Conservation (phyloP, 92 coral and sea anemone species). For the Virgularia gustaviana region DNA sequence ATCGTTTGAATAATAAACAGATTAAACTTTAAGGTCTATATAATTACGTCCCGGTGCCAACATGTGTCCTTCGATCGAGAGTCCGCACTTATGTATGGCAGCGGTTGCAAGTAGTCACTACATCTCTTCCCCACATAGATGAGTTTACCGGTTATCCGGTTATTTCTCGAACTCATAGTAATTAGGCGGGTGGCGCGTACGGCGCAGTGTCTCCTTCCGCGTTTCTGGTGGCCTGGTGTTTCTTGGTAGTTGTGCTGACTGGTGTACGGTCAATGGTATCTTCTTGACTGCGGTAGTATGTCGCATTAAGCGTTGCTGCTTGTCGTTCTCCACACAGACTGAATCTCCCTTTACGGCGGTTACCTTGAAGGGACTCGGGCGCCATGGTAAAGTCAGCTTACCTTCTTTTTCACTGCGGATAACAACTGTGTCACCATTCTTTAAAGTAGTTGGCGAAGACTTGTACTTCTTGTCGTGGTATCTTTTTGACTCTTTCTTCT, state of each 20-base stretch:
- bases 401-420: neutral
- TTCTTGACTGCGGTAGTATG: neutral
- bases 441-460: neutral
- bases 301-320: neutral
- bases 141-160: neutral
- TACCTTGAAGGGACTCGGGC: neutral
- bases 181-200: neutral
- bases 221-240: neutral
- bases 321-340: neutral
- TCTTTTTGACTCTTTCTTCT: too few relatives aligned
- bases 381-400: neutral
- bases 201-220: neutral
- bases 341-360: conserved; percentile 1
- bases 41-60: too few relatives aligned
- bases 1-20: too few relatives aligned
- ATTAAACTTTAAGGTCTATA: too few relatives aligned
- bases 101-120: too few relatives aligned
- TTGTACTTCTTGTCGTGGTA: too few relatives aligned
- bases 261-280: too few relatives aligned
- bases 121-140: neutral
- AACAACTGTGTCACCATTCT: neutral
- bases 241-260: neutral
- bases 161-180: neutral
- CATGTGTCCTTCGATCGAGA: too few relatives aligned
- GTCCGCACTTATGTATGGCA: too few relatives aligned